phyloP scores from a whole-genome alignment of 1,140 invertebrate species.

The Plodia interpunctella region DNA sequence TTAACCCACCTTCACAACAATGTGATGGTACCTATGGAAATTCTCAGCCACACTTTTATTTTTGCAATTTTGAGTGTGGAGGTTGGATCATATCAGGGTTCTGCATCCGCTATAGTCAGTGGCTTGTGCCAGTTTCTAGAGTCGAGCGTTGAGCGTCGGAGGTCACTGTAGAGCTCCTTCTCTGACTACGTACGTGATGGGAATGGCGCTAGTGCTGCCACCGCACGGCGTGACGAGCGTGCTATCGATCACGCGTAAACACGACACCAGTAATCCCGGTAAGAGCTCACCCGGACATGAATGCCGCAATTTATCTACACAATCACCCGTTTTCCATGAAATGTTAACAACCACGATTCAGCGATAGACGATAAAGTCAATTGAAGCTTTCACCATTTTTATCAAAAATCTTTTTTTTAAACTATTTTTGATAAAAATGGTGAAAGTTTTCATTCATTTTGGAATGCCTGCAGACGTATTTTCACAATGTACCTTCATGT shows the following conservation, averaged over 20 bases:
- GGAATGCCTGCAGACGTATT: too few species aligned
- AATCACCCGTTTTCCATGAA: neutral
- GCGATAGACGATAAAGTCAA: neutral
- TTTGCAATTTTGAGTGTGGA: too few species aligned
- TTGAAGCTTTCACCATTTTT: neutral
- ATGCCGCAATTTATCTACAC: conserved; percentile 13
- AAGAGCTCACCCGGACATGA: conserved; percentile 21
- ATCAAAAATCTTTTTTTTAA: too few species aligned
- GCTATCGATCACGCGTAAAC: conserved; percentile 32
- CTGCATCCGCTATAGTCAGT: neutral
- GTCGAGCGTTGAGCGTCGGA: conserved; percentile 15
- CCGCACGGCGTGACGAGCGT: conserved; percentile 14
- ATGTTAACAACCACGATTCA: neutral
- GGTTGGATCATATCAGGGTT: too few species aligned
- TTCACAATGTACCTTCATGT: too few species aligned
- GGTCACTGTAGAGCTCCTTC: conserved; percentile 28
- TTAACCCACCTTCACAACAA: too few species aligned
- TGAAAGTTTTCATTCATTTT: too few species aligned
- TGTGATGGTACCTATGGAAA: too few species aligned
- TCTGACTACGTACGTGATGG: conserved; percentile 29
- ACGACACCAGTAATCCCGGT: conserved; percentile 35
- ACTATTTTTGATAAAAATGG: too few species aligned
- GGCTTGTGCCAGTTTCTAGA: neutral
- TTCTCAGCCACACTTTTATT: too few species aligned
- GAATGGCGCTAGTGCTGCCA: conserved; percentile 28